phyloP scores from a whole-genome alignment of 2,888 invertebrate species.

The Oscheius sp. region DNA sequence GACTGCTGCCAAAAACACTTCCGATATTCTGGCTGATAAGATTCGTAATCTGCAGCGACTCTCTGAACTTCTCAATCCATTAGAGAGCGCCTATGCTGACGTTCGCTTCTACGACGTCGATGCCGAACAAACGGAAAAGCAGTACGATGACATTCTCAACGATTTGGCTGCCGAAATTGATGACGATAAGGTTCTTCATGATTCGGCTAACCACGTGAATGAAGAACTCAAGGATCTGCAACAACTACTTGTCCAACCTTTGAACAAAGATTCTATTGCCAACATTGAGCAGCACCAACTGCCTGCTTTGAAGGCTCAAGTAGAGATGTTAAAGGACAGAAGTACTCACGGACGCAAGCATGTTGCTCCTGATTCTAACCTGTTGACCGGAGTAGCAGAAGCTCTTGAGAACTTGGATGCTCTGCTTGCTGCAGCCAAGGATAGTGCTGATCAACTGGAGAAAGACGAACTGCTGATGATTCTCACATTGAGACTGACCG shows the following conservation, averaged over 20 bases:
- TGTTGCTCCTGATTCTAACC: conserved; percentile 37
- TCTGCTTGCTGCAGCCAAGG: conserved; percentile 39
- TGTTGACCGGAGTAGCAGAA: conserved; percentile 8
- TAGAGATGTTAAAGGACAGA: conserved; percentile 41
- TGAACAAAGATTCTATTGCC: conserved; percentile 9
- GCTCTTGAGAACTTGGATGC: conserved; percentile 34
- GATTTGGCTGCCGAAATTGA: conserved; percentile 45
- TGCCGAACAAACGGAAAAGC: conserved; percentile 53
- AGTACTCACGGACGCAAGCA: conserved; percentile 39
- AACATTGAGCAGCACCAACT: conserved; percentile 31
- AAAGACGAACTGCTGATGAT: conserved; percentile 39
- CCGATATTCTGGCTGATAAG: conserved; percentile 38
- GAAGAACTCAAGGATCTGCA: conserved; percentile 42
- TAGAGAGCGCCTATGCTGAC: conserved; percentile 58
- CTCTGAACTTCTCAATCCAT: conserved; percentile 55
- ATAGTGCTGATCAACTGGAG: conserved; percentile 39
- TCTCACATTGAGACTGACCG: conserved; percentile 39
- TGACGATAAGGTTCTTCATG: conserved; percentile 46
- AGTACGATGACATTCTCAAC: conserved; percentile 50
- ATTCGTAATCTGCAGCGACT: conserved; percentile 49
- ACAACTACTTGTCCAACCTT: conserved; percentile 32
- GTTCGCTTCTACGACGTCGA: conserved; percentile 62
- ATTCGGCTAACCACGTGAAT: conserved; percentile 46
- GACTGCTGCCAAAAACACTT: conserved; percentile 31
- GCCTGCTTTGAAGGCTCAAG: conserved; percentile 48